phyloP scores from a whole-genome alignment of 2,888 invertebrate genomes.

The Lathronympha strigana region DNA sequence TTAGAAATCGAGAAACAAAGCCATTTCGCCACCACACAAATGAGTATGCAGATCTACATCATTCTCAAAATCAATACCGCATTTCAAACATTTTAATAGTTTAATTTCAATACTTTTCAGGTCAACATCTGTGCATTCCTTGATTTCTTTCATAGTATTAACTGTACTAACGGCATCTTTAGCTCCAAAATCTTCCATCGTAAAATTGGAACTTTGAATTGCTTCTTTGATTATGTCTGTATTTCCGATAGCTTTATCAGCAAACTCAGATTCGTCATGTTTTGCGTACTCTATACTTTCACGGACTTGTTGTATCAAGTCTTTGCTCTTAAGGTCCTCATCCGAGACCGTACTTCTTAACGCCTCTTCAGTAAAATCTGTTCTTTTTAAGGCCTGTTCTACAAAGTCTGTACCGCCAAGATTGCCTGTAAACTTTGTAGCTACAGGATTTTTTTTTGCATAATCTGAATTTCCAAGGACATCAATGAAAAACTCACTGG shows the following conservation, averaged over 20 bases:
- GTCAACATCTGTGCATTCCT: background rate
- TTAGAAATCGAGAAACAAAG: slow-evolving; percentile 9
- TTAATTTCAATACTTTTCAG: slow-evolving; percentile 14
- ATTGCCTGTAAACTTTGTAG: no score
- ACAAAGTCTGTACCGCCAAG: no score
- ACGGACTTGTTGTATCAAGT: no score
- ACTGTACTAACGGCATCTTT: background rate
- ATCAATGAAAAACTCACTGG: background rate
- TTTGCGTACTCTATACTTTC: background rate
- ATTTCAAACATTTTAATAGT: slow-evolving; percentile 30
- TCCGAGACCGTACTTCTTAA: no score
- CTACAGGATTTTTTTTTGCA: no score
- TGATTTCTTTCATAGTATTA: background rate
- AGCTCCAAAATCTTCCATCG: background rate
- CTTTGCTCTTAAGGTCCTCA: no score
- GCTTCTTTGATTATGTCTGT: background rate
- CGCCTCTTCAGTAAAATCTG: no score
- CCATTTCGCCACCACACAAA: slow-evolving; percentile 11
- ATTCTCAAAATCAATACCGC: slow-evolving; percentile 20
- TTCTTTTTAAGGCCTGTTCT: no score
- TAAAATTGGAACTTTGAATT: background rate
- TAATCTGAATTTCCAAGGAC: background rate
- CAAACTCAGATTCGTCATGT: no score
- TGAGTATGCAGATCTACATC: slow-evolving; percentile 32
- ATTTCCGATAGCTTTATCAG: background rate